phyloP scores from a whole-genome alignment of 2,888 invertebrate species.

The Mythimna albipuncta region DNA sequence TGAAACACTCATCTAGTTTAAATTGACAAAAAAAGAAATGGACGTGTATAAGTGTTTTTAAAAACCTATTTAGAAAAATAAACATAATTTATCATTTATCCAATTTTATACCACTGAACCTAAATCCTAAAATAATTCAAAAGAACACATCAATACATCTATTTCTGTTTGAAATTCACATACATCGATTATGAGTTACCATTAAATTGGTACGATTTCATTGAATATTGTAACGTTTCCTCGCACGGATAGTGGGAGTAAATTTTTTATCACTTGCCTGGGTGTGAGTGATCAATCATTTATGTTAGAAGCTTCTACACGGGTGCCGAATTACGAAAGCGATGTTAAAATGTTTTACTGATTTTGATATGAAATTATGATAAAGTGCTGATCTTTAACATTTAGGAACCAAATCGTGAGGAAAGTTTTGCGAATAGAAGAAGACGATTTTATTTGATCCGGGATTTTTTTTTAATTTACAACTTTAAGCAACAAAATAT shows the following conservation, averaged over 20 bases:
- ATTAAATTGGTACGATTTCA: slow-evolving; percentile 44
- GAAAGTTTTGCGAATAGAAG: neutral
- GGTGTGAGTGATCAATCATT: slow-evolving; percentile 59
- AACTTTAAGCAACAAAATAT: no score
- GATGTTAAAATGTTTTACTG: slow-evolving; percentile 29
- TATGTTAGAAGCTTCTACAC: slow-evolving; percentile 33
- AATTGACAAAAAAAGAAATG: no score
- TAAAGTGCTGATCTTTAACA: neutral
- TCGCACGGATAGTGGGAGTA: slow-evolving; percentile 24
- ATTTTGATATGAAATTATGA: slow-evolving; percentile 37
- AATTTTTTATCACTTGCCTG: slow-evolving; percentile 57
- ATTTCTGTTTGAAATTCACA: slow-evolving; percentile 5
- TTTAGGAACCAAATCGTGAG: neutral
- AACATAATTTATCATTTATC: no score
- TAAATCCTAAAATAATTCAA: no score
- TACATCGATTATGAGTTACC: slow-evolving; percentile 32
- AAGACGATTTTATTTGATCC: no score
- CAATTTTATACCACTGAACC: no score
- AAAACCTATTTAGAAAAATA: no score
- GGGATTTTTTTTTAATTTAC: no score
- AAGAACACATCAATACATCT: neutral
- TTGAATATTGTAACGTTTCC: slow-evolving; percentile 41
- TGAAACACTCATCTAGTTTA: no score
- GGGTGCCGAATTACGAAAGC: slow-evolving; percentile 28
- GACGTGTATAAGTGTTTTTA: no score